phyloP scores from a whole-genome alignment of 2,888 invertebrate genomes.

The Chaitophorus viminalis region DNA sequence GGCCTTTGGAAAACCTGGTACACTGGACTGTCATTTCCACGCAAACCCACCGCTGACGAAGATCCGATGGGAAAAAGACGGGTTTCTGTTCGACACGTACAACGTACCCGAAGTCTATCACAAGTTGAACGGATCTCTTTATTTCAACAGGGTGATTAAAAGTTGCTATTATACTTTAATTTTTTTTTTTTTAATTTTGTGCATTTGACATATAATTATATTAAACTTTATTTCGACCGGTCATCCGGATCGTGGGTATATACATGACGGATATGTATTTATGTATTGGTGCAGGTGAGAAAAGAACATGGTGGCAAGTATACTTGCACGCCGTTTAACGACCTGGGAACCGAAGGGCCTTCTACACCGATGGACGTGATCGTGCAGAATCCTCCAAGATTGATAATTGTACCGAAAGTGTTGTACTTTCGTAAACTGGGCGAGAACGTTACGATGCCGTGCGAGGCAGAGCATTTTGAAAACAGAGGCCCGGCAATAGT shows the following conservation, averaged over 20 bases:
- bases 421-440: constrained; percentile 86
- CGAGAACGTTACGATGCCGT: constrained; percentile 83
- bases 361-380: constrained; percentile 86
- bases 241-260: too few relatives aligned
- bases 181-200: too few relatives aligned
- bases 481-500: constrained; percentile 74
- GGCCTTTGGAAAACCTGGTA: constrained; percentile 82
- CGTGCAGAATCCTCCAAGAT: constrained; percentile 86
- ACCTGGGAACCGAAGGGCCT: constrained; percentile 85
- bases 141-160: constrained; percentile 74
- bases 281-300: constrained; percentile 71
- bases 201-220: too few relatives aligned
- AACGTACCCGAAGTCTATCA: constrained; percentile 88
- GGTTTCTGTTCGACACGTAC: constrained; percentile 88
- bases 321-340: constrained; percentile 91
- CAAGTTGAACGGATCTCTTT: constrained; percentile 84
- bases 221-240: too few relatives aligned
- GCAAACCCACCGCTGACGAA: constrained; percentile 91
- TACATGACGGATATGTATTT: background rate
- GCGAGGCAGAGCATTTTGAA: constrained; percentile 73
- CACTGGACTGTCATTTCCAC: constrained; percentile 90
- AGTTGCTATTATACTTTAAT: background rate
- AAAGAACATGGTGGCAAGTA: constrained; percentile 88
- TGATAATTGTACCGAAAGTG: constrained; percentile 82
- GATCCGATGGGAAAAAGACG: constrained; percentile 93